These are phyloP conservation scores for Melinaea menophilus DNA, from an alignment of 2,888 invertebrate genomes.

Conservation along the genomic window DNA sequence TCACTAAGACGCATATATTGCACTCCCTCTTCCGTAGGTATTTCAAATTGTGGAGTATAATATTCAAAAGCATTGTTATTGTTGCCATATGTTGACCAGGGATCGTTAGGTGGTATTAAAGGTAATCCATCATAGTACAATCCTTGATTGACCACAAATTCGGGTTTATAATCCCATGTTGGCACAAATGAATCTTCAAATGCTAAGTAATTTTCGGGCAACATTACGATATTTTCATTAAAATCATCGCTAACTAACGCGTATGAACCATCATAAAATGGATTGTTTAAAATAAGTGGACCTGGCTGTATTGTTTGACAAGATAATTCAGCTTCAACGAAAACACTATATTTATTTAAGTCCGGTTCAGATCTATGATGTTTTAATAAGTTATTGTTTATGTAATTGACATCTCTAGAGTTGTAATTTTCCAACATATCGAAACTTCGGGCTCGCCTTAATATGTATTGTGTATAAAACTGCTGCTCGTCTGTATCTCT, in stretches of 20 bases:
- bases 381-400: conserved; percentile 47
- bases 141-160: conserved; percentile 52
- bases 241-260: conserved; percentile 55
- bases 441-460: conserved; percentile 69
- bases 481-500: conserved; percentile 45
- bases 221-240: conserved; percentile 56
- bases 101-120: conserved; percentile 64
- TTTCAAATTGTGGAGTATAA: conserved; percentile 60
- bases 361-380: conserved; percentile 69
- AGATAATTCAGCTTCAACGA: conserved; percentile 63
- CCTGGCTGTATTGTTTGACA: conserved; percentile 54
- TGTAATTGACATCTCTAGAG: conserved; percentile 47
- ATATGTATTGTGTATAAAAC: conserved; percentile 47
- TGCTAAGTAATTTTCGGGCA: conserved; percentile 74
- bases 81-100: conserved; percentile 64
- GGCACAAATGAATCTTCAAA: conserved; percentile 75
- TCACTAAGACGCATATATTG: conserved; percentile 68
- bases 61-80: conserved; percentile 60
- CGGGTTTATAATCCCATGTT: conserved; percentile 65
- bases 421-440: conserved; percentile 64
- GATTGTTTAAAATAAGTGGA: conserved; percentile 70
- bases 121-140: conserved; percentile 65
- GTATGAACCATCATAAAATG: conserved; percentile 70
- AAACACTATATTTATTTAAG: conserved; percentile 64
- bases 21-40: conserved; percentile 51